Evolutionary conservation across 2,113 vertebrate species (phyloP), one percentile per base, ranked within the genome.

Genomic region (Antechinus stuartii): DNA sequence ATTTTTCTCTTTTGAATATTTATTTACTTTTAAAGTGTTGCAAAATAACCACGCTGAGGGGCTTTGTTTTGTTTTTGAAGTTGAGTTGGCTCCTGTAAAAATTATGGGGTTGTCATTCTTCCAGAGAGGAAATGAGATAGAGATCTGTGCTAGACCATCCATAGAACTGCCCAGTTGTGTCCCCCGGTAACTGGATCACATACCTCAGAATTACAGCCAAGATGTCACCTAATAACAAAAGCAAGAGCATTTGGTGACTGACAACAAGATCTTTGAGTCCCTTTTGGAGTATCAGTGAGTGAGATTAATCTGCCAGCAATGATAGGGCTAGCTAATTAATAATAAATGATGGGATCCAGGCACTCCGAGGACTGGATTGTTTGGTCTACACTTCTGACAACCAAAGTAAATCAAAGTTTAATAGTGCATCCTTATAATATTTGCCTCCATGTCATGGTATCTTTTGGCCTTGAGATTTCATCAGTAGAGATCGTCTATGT

Each of bases 221-320:
- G 35, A 10, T 53, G 2, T 94, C 30, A 89, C 91, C 84, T 55
- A 93, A 89, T 89, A 22, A 68, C 14, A 49, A 3, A 49, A 47
- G 53, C 42, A 52, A 10, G 53, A 27, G 55, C 24, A 47, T 56
- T 50, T 91, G 16, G 7, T 35, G 54, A 30, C 35, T 53, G 42
- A n/a, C 90, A 12, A 68, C 9, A 22, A 54, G 55, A 42, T 84
- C 68, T 42, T 3, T n/a, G 30, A 76, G 35, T 16, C 7, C 68
- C 19, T 2, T 50, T 57, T 92, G 42, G 8, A 91, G 49, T 5
- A 89, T 9, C 23, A 49, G 5, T 90, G 95, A 95, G 90, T 96
- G 97, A 96, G 91, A 92, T 96, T 97, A 95, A 93, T 97, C 93
- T 94, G 23, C 68, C 96, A 95, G 93, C 96, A 84, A 47, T 93